Base-by-base conservation (phyloP, 1,140 invertebrate species). In the Dinothrombium tinctorium region DNA sequence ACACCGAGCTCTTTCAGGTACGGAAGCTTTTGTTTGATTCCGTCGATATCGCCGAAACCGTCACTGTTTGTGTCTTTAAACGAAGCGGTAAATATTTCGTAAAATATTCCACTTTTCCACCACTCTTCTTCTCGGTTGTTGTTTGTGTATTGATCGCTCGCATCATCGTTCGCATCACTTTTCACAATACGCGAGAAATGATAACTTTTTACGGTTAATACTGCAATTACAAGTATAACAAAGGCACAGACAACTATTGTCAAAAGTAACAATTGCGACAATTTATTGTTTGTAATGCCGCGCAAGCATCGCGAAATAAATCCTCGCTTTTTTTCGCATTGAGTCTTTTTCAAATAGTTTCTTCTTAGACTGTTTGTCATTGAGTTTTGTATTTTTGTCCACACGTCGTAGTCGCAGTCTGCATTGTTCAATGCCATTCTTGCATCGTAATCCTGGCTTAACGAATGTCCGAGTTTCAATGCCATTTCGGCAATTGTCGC, bases 21-120 rank as follows among this genome's bases (percentile, higher is more conserved):
- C 26, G 43, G 41, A 2, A 52, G 25, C 2, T 41, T 33, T 40
- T 48, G 23, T 0, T 39, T 33, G 2, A 52, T 14, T n/a, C 49
- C 48, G 12, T 40, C 51, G 31, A 56, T 51, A 22, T 52, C 51
- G 4, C 51, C 51, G 25, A 46, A 48, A 4, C 50, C 51, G 35
- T 52, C 49, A 9, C 40, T 57, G 50, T 73, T 68, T 0, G 71
- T 71, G 51, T 80, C 76, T 54, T 76, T 68, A 52, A 79, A 82
- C 32, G 74, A 76, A 0, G 72, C 72, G 2, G 76, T 74, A 50
- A 79, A 79, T 40, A 83, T 69, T 59, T 82, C 76, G 52, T 82
- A 82, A 50, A 81, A 72, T 2, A 78, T 60, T 38, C 67, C 69
- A 11, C 76, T 74, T 61, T 78, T 73, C 62, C 76, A 77, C 78